Evolutionary conservation across 2,113 vertebrate genomes (phyloP), one percentile per base, ranked within the genome.

Genomic region (Thoracochromis brauschi): DNA sequence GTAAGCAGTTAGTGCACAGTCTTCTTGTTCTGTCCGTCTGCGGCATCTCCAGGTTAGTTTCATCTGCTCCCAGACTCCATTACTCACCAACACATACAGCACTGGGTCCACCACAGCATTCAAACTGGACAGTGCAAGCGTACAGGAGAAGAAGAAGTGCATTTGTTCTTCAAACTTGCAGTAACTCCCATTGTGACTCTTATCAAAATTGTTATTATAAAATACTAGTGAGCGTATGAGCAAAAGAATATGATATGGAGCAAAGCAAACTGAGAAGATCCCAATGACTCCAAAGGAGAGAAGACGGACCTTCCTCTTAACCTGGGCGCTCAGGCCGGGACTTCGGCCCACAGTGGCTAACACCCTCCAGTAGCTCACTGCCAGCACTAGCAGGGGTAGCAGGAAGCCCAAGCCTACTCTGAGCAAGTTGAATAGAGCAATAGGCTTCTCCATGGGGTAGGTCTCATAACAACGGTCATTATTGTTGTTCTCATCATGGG

Each of bases 51-150:
- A 96, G 83, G 55, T 95, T 9, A 83, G 11, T 16, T 57, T 89
- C 7, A 93, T n/a, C 26, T 96, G 94, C 13, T 97, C 93, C 68
- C 84, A 91, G 10, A 95, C 89, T 3, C 94, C 89, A 2, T 96
- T 95, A 84, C 96, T 97, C 85, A 96, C 95, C 79, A 97, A 80
- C 33, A 96, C 95, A 24, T 97, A 97, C 24, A 97, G 92, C 80
- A 97, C 93, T 4, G 97, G 97, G 91, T 97, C 97, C 83, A 97
- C 93, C 58, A 96, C 91, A 7, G 95, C 93, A 94, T 97, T 97
- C 33, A 97, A 88, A 90, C 95, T 97, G 88, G 96, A 96, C 84
- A 97, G 42, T 0, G 96, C 97, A 78, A 97, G 87, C 0, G 90
- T 93, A 53, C 89, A 92, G 1, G 95, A 96, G 91, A 97, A 97